Evolutionary conservation across 2,797 vertebrate species (phyloP).

Genomic region (Iguana delicatissima): DNA sequence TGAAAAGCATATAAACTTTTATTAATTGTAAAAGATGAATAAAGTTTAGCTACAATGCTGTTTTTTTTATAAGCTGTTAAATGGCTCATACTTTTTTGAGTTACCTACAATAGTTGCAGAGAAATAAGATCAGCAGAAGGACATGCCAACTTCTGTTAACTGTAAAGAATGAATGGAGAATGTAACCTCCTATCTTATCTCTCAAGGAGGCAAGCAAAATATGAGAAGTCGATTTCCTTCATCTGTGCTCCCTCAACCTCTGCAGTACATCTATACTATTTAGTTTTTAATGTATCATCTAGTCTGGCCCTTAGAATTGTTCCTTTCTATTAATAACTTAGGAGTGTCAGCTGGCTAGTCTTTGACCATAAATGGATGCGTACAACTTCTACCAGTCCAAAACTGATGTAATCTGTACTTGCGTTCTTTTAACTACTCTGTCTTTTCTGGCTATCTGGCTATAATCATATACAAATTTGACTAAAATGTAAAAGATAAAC

Average conservation of each 20-base stretch:
- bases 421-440: conserved; percentile 51
- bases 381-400: conserved; percentile 47
- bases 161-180: too few species aligned
- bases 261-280: not conserved
- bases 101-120: too few species aligned
- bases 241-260: not conserved
- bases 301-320: not conserved
- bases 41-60: too few species aligned
- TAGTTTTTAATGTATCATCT: not conserved
- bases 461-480: conserved; percentile 46
- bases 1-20: too few species aligned
- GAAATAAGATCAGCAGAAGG: too few species aligned
- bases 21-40: too few species aligned
- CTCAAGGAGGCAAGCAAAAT: not conserved
- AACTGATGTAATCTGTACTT: conserved; percentile 43
- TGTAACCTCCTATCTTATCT: not conserved
- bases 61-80: too few species aligned
- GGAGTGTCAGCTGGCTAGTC: conserved; percentile 19
- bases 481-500: conserved; percentile 53
- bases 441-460: conserved; percentile 30
- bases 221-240: too few species aligned
- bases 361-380: conserved; percentile 47
- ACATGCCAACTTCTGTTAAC: too few species aligned
- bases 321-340: conserved; percentile 51
- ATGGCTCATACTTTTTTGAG: too few species aligned